A percentile compares a stretch with the other conserved stretches of the same genome.
Evolutionary conservation across 2,113 vertebrate species (phyloP).

Genomic region (Tragelaphus buxtoni): DNA sequence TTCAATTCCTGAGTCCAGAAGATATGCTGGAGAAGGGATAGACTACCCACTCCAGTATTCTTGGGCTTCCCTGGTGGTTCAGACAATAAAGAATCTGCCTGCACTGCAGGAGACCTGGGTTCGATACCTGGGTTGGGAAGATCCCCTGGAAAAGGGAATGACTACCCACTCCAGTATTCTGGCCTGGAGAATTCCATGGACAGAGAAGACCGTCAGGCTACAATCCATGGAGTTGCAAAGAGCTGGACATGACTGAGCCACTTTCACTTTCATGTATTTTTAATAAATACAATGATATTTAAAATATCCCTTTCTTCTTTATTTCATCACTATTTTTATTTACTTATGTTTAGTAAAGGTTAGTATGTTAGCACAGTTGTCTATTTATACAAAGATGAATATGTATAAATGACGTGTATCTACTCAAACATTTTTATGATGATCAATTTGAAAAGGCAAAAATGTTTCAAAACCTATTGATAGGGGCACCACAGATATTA

Average conservation of each 20-base stretch:
- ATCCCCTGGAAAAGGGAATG: not conserved
- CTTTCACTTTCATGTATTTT: not conserved
- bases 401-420: not conserved
- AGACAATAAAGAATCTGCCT: not conserved
- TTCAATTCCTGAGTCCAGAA: not conserved
- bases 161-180: not conserved
- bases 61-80: not conserved
- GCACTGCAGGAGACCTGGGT: not conserved
- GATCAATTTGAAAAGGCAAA: not conserved
- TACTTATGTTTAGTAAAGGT: not conserved
- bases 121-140: not conserved
- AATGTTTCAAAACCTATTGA: not conserved
- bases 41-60: not conserved
- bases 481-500: not conserved
- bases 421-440: not conserved
- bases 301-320: not conserved
- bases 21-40: not conserved
- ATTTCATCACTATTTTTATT: not conserved
- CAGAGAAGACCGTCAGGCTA: not conserved
- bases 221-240: not conserved
- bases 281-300: not conserved
- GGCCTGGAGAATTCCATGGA: not conserved
- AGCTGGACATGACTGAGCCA: not conserved
- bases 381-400: not conserved
- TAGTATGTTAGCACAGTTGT: not conserved